Evolutionary conservation across 2,888 invertebrate species (phyloP), one percentile per base, ranked within the genome.

Genomic region (Callyntrura sp.): DNA sequence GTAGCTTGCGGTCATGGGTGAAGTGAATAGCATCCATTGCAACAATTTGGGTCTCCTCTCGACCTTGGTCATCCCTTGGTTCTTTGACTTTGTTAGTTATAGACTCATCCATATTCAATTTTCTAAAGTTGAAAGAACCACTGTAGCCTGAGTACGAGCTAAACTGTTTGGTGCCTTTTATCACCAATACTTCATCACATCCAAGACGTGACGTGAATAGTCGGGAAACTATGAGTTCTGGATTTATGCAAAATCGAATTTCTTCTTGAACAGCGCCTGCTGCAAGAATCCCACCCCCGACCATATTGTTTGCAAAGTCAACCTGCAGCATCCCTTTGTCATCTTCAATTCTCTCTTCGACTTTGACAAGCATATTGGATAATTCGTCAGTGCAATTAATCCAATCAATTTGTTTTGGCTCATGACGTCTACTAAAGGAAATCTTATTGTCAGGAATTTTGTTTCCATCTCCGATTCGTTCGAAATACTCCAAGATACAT

Each of bases 201-300:
- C 23, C 17, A 6, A 73, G 9, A 23, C 9, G n/a, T 17, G 43
- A 20, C 0, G 45, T 45, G 17, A 73, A 73, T 5, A 73, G 12
- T 17, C 73, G 14, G 0, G 17, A 9, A 17, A 73, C 48, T 1
- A 73, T 17, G 5, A 73, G 73, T 17, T 70, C 70, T n/a, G 35
- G 70, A 70, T 43, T 70, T 5, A 73, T 73, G 48, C 45, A 96
- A 94, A 99, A 99, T 76, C 98, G 96, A 92, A 99, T 99, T 95
- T 99, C 99, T 94, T 99, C 99, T 94, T 99, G 99, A 0, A 99
- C 99, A 94, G 97, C 97, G 0, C 99, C 99, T 90, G 96, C 95
- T 0, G 97, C 96, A n/a, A 99, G 94, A 0, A 99, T 98, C 0
- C 99, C 99, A 0, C 99, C 99, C 0, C 91, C 91, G 17, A 84